Evolutionary conservation across 1,140 invertebrate genomes (phyloP).

Genomic region (Nilaparvata lugens): DNA sequence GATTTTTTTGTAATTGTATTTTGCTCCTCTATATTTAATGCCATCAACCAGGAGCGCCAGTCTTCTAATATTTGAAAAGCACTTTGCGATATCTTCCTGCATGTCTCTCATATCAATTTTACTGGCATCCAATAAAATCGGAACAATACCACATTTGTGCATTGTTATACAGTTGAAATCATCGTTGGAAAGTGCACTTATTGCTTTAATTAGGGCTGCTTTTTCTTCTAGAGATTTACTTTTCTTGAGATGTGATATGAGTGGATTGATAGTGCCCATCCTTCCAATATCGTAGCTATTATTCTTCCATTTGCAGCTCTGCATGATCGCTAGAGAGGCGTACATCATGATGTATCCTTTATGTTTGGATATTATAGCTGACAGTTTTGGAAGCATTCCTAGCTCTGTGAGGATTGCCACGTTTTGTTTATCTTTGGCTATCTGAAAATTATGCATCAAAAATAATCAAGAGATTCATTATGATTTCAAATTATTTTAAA

Average conservation of each 20-base stretch:
- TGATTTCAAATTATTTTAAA: no score
- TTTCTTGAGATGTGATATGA: slow-evolving; percentile 69
- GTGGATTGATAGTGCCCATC: slow-evolving; percentile 72
- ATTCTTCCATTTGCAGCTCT: slow-evolving; percentile 73
- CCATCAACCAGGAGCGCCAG: no score
- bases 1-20: no score
- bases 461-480: no score
- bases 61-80: no score
- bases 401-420: slow-evolving; percentile 89
- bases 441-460: background rate
- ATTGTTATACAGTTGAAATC: slow-evolving; percentile 89
- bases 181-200: slow-evolving; percentile 80
- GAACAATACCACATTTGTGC: slow-evolving; percentile 56
- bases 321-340: slow-evolving; percentile 74
- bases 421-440: slow-evolving; percentile 41
- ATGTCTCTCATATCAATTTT: no score
- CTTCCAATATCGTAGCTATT: slow-evolving; percentile 79
- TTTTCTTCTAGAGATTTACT: slow-evolving; percentile 53
- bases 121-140: no score
- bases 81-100: no score
- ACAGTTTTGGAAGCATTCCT: slow-evolving; percentile 77
- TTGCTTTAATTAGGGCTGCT: slow-evolving; percentile 73
- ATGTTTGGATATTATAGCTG: slow-evolving; percentile 60
- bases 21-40: no score
- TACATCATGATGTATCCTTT: background rate